Evolutionary conservation across 2,888 invertebrate genomes (phyloP).

Genomic region (Rotaria sp.): DNA sequence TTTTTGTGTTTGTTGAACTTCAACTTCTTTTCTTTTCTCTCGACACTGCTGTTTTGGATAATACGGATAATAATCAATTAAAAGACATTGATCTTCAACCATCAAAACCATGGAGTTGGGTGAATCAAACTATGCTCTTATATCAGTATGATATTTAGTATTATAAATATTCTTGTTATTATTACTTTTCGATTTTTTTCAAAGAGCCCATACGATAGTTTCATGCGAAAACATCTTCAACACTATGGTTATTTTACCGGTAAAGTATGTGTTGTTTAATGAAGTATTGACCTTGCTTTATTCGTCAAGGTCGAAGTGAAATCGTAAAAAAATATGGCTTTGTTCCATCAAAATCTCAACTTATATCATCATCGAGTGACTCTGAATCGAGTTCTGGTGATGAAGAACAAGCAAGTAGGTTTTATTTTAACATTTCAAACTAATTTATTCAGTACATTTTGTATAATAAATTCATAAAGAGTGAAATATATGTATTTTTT

Average conservation of each 20-base stretch:
- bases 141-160: background rate
- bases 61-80: too few relatives aligned
- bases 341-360: slow-evolving; percentile 20
- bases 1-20: background rate
- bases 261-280: background rate
- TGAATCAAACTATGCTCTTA: background rate
- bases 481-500: background rate
- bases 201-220: slow-evolving; percentile 55
- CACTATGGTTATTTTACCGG: slow-evolving; percentile 55
- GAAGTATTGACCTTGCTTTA: background rate
- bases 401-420: background rate
- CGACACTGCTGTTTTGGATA: too few relatives aligned
- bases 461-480: too few relatives aligned
- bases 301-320: slow-evolving; percentile 43
- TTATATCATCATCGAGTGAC: background rate
- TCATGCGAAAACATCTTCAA: slow-evolving; percentile 53
- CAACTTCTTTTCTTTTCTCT: too few relatives aligned
- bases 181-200: slow-evolving; percentile 40
- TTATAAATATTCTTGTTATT: background rate
- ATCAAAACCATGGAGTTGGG: background rate
- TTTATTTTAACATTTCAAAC: background rate
- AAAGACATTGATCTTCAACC: too few relatives aligned
- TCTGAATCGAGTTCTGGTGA: background rate
- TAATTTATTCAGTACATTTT: background rate
- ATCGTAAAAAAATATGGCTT: slow-evolving; percentile 6